Conservation (phyloP, 2,113 vertebrate species). For the Lagenorhynchus albirostris region DNA sequence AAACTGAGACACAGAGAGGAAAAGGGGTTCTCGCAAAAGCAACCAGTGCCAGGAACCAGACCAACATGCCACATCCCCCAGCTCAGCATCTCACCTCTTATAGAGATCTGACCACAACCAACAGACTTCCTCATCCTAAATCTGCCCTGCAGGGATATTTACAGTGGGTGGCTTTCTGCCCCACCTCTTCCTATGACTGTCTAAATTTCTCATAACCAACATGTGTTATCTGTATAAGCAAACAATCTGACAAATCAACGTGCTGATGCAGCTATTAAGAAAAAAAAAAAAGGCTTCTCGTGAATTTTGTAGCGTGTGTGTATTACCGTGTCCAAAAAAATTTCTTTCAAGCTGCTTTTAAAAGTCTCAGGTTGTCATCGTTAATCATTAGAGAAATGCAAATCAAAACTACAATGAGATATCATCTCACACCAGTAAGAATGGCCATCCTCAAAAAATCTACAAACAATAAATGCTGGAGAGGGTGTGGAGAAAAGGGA, state of each 20-base stretch:
- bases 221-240: background rate
- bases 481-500: no score
- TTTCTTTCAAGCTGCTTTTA: background rate
- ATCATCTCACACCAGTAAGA: no score
- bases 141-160: fast-evolving
- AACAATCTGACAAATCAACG: background rate
- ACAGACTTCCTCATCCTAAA: background rate
- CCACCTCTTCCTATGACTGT: background rate
- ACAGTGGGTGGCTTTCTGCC: background rate
- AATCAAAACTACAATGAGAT: no score
- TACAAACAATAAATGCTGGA: no score
- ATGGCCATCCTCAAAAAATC: no score
- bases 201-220: background rate
- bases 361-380: background rate
- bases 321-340: background rate
- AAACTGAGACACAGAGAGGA: background rate
- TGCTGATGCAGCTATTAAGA: no score
- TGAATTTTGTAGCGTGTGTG: background rate
- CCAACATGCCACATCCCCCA: background rate
- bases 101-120: background rate
- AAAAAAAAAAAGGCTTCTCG: background rate
- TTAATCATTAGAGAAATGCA: no score
- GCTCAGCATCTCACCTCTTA: background rate
- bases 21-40: background rate
- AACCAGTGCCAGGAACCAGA: background rate